Percentiles rank a stretch among this genome's conserved stretches.
These are phyloP conservation scores for Callaeas wilsoni DNA, from an alignment of 2,113 vertebrate species.

Conservation along the genomic window DNA sequence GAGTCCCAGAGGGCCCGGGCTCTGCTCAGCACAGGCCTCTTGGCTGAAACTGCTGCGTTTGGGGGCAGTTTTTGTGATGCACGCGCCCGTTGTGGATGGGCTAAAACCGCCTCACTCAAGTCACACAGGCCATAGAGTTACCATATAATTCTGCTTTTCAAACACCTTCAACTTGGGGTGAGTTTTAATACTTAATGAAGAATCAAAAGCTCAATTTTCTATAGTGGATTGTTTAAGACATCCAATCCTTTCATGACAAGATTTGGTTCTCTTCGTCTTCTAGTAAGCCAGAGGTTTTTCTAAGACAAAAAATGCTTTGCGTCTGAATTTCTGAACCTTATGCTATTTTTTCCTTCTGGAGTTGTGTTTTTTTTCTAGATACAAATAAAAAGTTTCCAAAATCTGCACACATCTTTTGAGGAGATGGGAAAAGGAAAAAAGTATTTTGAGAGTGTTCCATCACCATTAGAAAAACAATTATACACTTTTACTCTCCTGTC, in stretches of 20 bases:
- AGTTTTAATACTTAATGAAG: background rate
- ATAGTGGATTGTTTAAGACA: background rate
- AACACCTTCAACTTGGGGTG: background rate
- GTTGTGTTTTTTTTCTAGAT: background rate
- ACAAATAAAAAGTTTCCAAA: background rate
- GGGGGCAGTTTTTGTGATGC: background rate
- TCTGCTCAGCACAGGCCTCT: background rate
- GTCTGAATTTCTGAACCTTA: background rate
- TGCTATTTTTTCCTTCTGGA: background rate
- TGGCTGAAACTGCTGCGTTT: background rate
- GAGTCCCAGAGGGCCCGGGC: background rate
- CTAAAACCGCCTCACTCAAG: background rate
- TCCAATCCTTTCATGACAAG: background rate
- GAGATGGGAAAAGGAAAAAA: background rate
- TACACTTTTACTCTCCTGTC: background rate
- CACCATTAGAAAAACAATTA: fast-evolving
- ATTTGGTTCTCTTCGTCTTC: background rate
- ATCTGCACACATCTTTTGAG: background rate
- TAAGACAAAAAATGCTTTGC: background rate
- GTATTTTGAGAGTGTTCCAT: background rate
- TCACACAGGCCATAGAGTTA: background rate
- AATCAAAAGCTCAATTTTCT: background rate
- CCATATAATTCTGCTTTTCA: background rate
- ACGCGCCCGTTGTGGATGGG: background rate
- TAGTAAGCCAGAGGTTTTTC: background rate